A percentile compares a stretch with the other conserved stretches of the same genome.
Evolutionary conservation across 2,888 invertebrate species (phyloP).

Genomic region (Polydrusus tereticollis): DNA sequence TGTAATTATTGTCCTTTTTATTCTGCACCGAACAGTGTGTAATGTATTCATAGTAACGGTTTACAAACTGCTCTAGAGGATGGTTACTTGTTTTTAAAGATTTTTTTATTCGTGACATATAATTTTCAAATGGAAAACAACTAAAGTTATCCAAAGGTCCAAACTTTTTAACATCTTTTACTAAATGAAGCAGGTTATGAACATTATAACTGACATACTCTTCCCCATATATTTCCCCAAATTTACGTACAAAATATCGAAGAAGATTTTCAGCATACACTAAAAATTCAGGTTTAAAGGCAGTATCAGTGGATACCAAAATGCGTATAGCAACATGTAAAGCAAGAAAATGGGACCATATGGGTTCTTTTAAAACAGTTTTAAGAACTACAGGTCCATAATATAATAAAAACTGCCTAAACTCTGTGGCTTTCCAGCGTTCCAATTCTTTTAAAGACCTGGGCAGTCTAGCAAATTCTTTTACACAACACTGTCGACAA

Average conservation of each 20-base stretch:
- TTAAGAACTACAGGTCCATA: too few relatives aligned
- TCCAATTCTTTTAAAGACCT: slow-evolving; percentile 36
- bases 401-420: slow-evolving; percentile 48
- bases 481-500: slow-evolving; percentile 17
- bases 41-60: slow-evolving; percentile 18
- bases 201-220: slow-evolving; percentile 10
- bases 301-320: neutral
- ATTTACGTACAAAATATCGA: neutral
- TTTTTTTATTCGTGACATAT: slow-evolving; percentile 12
- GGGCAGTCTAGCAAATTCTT: slow-evolving; percentile 22
- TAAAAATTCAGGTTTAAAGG: neutral
- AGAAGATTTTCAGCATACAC: neutral
- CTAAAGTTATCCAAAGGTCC: slow-evolving; percentile 14
- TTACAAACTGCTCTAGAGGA: slow-evolving; percentile 17
- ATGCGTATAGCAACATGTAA: neutral
- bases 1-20: neutral
- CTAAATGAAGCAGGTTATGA: slow-evolving; percentile 7
- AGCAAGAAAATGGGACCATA: neutral
- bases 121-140: slow-evolving; percentile 11
- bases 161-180: neutral
- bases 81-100: neutral
- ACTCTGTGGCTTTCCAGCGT: slow-evolving; percentile 50
- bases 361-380: neutral
- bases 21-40: neutral
- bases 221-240: slow-evolving; percentile 4